Evolutionary conservation across 2,888 invertebrate species (phyloP).

Genomic region (Amorpha juglandis): DNA sequence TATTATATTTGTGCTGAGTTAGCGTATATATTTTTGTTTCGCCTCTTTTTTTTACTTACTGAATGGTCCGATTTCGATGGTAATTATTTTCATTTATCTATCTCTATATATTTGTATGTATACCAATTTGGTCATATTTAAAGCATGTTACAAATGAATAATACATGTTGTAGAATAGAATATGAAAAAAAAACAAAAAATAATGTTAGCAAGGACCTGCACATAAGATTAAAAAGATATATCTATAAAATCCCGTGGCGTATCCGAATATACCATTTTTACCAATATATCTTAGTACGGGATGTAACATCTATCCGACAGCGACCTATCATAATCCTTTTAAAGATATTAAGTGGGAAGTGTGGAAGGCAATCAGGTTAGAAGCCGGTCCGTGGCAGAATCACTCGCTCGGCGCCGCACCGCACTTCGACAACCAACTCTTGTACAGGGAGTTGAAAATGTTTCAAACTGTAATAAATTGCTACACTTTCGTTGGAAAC

Average conservation of each 20-base stretch:
- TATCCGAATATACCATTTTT: neutral
- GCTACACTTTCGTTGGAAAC: too few relatives aligned
- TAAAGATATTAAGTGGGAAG: slow-evolving; percentile 26
- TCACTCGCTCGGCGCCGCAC: neutral
- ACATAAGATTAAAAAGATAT: neutral
- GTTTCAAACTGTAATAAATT: neutral
- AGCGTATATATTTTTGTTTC: too few relatives aligned
- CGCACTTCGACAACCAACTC: slow-evolving; percentile 2
- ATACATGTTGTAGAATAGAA: too few relatives aligned
- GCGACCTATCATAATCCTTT: slow-evolving; percentile 21
- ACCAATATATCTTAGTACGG: neutral
- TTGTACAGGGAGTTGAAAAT: neutral
- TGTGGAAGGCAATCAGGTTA: slow-evolving; percentile 28
- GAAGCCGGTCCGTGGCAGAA: slow-evolving; percentile 23
- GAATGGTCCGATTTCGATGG: too few relatives aligned
- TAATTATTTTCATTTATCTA: too few relatives aligned
- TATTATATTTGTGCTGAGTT: too few relatives aligned
- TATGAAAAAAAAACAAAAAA: too few relatives aligned
- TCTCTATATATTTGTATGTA: too few relatives aligned
- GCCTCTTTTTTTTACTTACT: too few relatives aligned
- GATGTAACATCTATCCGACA: slow-evolving; percentile 5
- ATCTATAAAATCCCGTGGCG: neutral
- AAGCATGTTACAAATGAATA: too few relatives aligned
- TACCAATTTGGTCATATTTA: too few relatives aligned
- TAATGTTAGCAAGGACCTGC: too few relatives aligned